phyloP scores from a whole-genome alignment of 2,888 invertebrate species.

The Electrophaes corylata region DNA sequence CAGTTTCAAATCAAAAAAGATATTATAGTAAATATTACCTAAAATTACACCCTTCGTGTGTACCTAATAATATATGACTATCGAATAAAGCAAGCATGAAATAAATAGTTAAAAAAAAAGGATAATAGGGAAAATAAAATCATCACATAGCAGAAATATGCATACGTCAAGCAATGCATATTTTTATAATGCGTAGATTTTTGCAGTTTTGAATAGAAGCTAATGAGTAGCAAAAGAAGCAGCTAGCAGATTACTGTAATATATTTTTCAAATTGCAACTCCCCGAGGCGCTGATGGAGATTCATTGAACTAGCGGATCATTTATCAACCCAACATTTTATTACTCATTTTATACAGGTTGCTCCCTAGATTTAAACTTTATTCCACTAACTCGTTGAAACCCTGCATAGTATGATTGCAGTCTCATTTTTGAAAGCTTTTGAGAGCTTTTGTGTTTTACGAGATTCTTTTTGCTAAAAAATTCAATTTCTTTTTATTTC shows the following conservation, averaged over 20 bases:
- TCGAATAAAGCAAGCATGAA: no score
- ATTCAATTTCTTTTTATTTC: conserved; percentile 32
- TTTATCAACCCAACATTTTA: conserved; percentile 74
- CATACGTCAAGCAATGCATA: conserved; percentile 34
- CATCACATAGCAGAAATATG: no score
- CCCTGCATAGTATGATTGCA: conserved; percentile 58
- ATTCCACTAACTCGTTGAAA: conserved; percentile 60
- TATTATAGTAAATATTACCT: not conserved
- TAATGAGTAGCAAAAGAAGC: conserved; percentile 51
- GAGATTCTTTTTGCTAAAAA: conserved; percentile 26
- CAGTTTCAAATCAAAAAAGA: not conserved
- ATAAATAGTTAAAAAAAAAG: no score
- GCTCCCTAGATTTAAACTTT: conserved; percentile 65
- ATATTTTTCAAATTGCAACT: conserved; percentile 70
- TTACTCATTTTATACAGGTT: conserved; percentile 65
- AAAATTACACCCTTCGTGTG: no score
- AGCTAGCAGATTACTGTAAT: conserved; percentile 61
- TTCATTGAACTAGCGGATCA: conserved; percentile 74
- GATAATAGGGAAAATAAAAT: no score
- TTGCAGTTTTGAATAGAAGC: conserved; percentile 45
- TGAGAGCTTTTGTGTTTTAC: conserved; percentile 37
- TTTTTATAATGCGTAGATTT: conserved; percentile 42
- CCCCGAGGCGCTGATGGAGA: conserved; percentile 71
- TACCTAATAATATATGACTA: no score
- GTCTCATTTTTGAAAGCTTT: conserved; percentile 58